Evolutionary conservation across 2,888 invertebrate species (phyloP).

Genomic region (Cerastis rubricosa): DNA sequence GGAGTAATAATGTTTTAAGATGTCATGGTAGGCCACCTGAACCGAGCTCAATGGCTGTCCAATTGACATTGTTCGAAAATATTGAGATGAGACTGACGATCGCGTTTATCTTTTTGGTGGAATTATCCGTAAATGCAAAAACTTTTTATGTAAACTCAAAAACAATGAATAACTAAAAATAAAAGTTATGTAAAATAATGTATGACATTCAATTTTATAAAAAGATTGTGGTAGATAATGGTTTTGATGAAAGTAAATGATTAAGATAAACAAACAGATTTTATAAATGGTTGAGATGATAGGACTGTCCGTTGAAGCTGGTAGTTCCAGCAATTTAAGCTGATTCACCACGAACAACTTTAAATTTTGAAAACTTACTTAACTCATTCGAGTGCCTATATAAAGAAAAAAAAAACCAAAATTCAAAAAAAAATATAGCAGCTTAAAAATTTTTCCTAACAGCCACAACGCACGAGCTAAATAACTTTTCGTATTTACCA

Average conservation of each 20-base stretch:
- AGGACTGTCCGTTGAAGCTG: neutral
- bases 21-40: too few relatives aligned
- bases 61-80: neutral
- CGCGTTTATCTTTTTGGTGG: neutral
- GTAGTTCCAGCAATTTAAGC: neutral
- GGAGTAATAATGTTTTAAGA: too few relatives aligned
- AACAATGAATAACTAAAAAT: neutral
- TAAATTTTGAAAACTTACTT: neutral
- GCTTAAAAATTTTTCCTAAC: conserved; percentile 19
- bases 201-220: neutral
- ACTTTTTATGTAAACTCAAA: neutral
- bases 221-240: neutral
- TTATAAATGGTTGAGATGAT: neutral
- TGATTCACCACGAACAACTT: neutral
- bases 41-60: neutral
- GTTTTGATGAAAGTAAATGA: neutral
- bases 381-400: neutral
- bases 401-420: too few relatives aligned
- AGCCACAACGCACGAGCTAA: conserved; percentile 19
- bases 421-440: conserved; percentile 2
- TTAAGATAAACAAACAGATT: neutral
- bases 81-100: neutral
- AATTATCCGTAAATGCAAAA: neutral
- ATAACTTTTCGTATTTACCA: conserved; percentile 33
- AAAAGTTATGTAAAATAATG: neutral